These are phyloP conservation scores for Xestia c-nigrum DNA, from an alignment of 2,888 invertebrate species.

Conservation along the genomic window DNA sequence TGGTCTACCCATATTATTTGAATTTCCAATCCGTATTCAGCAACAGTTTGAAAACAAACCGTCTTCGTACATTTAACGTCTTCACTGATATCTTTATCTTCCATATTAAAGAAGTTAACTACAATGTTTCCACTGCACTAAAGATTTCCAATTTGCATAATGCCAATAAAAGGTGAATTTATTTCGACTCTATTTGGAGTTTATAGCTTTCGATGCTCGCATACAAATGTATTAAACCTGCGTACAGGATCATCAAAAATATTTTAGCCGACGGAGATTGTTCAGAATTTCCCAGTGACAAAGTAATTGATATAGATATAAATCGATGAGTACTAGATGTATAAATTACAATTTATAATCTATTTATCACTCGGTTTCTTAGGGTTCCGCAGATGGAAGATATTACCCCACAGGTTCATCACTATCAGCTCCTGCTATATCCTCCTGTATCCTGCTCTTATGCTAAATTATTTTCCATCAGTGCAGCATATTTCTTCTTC, in stretches of 20 bases:
- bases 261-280: conserved; percentile 36
- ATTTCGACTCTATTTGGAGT: conserved; percentile 49
- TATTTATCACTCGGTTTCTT: conserved; percentile 73
- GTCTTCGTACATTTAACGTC: not conserved
- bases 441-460: too few species aligned
- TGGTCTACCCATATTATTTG: not conserved
- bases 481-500: not conserved
- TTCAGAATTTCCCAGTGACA: conserved; percentile 56
- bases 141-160: conserved; percentile 48
- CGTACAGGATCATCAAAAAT: conserved; percentile 43
- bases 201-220: conserved; percentile 24
- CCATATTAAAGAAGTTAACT: conserved; percentile 23
- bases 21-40: not conserved
- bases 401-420: not conserved
- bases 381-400: conserved; percentile 27
- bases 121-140: conserved; percentile 35
- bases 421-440: too few species aligned
- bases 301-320: conserved; percentile 70
- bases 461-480: not conserved
- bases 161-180: conserved; percentile 47
- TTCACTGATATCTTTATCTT: conserved; percentile 5
- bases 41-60: not conserved
- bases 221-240: conserved; percentile 32
- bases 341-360: conserved; percentile 76
- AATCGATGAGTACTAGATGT: conserved; percentile 56